phyloP scores from a whole-genome alignment of 2,113 vertebrate genomes.

The Mola mola region DNA sequence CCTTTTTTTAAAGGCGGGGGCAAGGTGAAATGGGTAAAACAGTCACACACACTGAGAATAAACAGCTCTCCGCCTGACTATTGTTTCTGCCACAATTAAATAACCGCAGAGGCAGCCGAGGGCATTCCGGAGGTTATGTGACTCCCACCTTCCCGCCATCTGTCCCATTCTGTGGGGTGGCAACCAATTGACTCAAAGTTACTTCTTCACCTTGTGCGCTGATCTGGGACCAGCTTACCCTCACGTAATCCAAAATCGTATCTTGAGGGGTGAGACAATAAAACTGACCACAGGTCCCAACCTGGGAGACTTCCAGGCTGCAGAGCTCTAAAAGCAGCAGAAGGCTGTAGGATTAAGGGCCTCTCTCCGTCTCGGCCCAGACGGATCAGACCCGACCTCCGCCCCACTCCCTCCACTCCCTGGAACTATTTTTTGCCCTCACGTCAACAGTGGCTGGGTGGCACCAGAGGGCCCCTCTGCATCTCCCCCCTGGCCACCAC shows the following conservation, averaged over 20 bases:
- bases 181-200: slow-evolving; percentile 50
- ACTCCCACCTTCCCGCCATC: slow-evolving; percentile 56
- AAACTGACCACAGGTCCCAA: slow-evolving; percentile 43
- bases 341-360: slow-evolving; percentile 73
- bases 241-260: slow-evolving; percentile 11
- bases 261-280: not conserved
- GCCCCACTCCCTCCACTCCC: too few relatives aligned
- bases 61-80: slow-evolving; percentile 37
- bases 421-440: not conserved
- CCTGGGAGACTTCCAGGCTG: slow-evolving; percentile 1
- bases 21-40: slow-evolving; percentile 23
- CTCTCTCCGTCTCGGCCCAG: slow-evolving; percentile 46
- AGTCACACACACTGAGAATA: slow-evolving; percentile 38
- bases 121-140: slow-evolving; percentile 56
- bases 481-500: slow-evolving; percentile 10
- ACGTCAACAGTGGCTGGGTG: slow-evolving; percentile 4
- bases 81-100: slow-evolving; percentile 52
- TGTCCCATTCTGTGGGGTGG: slow-evolving; percentile 33
- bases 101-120: slow-evolving; percentile 33
- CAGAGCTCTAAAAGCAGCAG: slow-evolving; percentile 61
- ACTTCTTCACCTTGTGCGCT: slow-evolving; percentile 33
- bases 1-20: not conserved
- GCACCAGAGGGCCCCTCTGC: slow-evolving; percentile 19
- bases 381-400: slow-evolving; percentile 22
- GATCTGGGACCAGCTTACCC: slow-evolving; percentile 41